phyloP scores from a whole-genome alignment of 2,113 vertebrate species.

The human region DNA sequence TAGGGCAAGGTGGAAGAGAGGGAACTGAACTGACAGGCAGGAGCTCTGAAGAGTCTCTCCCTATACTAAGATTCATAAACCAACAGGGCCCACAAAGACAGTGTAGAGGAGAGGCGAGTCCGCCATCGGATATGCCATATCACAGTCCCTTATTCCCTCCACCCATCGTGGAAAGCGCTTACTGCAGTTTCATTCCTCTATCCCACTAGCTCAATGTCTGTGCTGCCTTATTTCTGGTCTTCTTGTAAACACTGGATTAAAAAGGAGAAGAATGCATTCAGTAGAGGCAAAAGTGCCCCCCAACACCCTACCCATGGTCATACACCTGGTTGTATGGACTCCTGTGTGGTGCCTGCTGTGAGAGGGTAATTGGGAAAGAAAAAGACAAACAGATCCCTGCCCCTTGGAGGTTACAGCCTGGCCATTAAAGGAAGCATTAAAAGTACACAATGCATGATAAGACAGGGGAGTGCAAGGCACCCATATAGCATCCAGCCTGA shows the following conservation, averaged over 20 bases:
- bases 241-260: neutral
- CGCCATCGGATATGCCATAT: accelerated
- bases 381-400: neutral
- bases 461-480: neutral
- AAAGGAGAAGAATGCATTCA: neutral
- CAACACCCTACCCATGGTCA: neutral
- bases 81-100: neutral
- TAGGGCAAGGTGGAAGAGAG: neutral
- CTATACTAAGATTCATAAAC: neutral
- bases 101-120: neutral
- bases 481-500: neutral
- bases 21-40: neutral
- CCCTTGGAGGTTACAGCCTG: neutral
- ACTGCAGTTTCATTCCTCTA: neutral
- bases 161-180: neutral
- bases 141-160: neutral
- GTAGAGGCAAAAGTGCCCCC: neutral
- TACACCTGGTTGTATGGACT: neutral
- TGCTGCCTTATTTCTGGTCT: neutral
- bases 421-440: neutral
- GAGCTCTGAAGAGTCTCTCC: neutral
- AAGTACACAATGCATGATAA: neutral
- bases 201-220: neutral
- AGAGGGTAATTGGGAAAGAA: neutral
- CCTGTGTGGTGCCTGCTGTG: neutral